Evolutionary conservation across 2,888 invertebrate species (phyloP).

Genomic region (Mylabris sibirica): DNA sequence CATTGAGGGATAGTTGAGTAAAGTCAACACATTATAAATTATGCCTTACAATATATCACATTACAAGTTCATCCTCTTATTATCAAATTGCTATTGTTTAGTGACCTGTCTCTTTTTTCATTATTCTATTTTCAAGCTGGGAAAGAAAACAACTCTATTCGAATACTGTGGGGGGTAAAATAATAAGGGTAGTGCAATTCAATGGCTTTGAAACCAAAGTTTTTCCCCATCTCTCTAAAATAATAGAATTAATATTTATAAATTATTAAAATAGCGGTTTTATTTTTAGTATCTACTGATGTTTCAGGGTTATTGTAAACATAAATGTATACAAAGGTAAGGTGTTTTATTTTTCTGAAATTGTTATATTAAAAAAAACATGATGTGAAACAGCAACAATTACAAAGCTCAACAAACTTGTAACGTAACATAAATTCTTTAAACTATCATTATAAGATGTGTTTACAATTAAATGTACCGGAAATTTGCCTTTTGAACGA

Average conservation of each 20-base stretch:
- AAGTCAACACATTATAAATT: slow-evolving; percentile 9
- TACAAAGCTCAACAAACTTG: too few species aligned
- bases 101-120: not conserved
- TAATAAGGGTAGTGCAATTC: not conserved
- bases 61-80: slow-evolving; percentile 4
- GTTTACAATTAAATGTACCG: not conserved
- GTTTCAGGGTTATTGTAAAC: not conserved
- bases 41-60: not conserved
- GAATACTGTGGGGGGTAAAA: not conserved
- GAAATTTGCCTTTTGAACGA: not conserved
- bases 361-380: too few species aligned
- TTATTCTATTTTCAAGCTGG: not conserved
- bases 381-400: too few species aligned
- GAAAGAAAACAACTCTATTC: not conserved
- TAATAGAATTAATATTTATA: not conserved
- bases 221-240: not conserved
- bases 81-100: slow-evolving; percentile 3
- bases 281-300: not conserved
- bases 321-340: too few species aligned
- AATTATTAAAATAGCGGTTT: not conserved
- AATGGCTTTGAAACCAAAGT: not conserved
- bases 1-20: not conserved
- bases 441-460: not conserved
- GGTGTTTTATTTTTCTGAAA: too few species aligned
- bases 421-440: too few species aligned